Conservation (phyloP, 2,888 invertebrate genomes). For the Odontomyia ornata region DNA sequence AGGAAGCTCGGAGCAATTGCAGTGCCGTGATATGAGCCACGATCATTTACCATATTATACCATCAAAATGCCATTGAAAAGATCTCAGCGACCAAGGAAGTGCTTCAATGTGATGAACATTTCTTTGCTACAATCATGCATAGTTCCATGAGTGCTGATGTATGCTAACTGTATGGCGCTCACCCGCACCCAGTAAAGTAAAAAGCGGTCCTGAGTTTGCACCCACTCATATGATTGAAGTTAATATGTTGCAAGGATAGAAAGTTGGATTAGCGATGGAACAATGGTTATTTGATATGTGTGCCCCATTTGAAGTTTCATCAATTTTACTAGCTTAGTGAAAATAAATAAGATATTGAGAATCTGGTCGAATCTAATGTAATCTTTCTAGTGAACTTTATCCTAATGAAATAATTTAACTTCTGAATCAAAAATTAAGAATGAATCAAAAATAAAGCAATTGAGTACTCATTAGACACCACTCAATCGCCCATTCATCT, state of each 20-base stretch:
- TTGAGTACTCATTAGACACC: background rate
- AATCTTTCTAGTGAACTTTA: background rate
- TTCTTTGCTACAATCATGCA: too few relatives aligned
- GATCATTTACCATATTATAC: background rate
- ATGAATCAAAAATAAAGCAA: background rate
- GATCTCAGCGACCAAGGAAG: conserved; percentile 3
- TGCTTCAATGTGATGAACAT: background rate
- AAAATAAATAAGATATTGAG: too few relatives aligned
- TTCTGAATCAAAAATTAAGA: too few relatives aligned
- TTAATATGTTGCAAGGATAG: background rate
- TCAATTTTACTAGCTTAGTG: too few relatives aligned
- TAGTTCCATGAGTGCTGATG: background rate
- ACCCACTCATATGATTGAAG: background rate
- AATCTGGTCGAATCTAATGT: too few relatives aligned
- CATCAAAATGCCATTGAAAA: conserved; percentile 9
- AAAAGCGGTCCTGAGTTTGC: background rate
- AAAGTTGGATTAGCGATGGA: background rate
- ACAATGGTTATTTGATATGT: background rate
- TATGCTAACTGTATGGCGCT: background rate
- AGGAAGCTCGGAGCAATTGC: background rate
- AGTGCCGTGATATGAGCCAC: background rate
- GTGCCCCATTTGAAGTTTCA: too few relatives aligned
- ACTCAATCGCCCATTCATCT: conserved; percentile 6
- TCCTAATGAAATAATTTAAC: background rate
- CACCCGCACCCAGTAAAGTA: background rate